Evolutionary conservation across 1,140 invertebrate species (phyloP), one percentile per base, ranked within the genome.

Genomic region (Bombus pascuorum): DNA sequence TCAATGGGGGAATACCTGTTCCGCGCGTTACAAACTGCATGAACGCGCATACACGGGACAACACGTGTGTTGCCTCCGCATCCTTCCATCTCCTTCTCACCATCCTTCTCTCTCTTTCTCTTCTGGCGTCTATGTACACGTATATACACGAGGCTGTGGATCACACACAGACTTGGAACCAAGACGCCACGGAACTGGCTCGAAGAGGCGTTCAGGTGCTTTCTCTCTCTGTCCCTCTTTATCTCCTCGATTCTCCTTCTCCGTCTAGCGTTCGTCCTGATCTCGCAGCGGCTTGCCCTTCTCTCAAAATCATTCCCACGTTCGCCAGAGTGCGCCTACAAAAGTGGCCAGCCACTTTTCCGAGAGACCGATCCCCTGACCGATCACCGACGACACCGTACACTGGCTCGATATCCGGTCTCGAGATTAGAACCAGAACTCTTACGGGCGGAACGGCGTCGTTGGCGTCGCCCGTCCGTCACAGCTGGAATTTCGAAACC

Each of bases 1-100:
- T 93, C 93, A 92, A 95, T 93, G 93, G 89, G 90, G 87, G 90
- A 94, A 94, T 94, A 94, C 93, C 92, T 94, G 93, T 94, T 95
- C 86, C 86, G 83, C 88, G 90, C 90, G 90, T 91, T 91, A 89
- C 90, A 91, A 89, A 91, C 90, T 91, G 86, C 86, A 90, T 85
- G 88, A 89, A 88, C 88, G 89, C 87, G 81, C 84, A 88, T 86
- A 90, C 80, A 90, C 85, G 80, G n/a, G 83, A 75, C 81, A 86
- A 88, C 79, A 83, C 83, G 83, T 83, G 89, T 89, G 86, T 89
- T 89, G 88, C 87, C 68, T 84, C 76, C 65, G 88, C 79, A 81
- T 66, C 62, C 22, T 42, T 10, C 57, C 2, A 39, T 77, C 75
- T 59, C 34, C 34, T 10, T 59, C 76, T 3, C 68, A 39, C 66